These are phyloP conservation scores for Hemiscyllium ocellatum DNA, from an alignment of 2,113 vertebrate species.

Conservation along the genomic window DNA sequence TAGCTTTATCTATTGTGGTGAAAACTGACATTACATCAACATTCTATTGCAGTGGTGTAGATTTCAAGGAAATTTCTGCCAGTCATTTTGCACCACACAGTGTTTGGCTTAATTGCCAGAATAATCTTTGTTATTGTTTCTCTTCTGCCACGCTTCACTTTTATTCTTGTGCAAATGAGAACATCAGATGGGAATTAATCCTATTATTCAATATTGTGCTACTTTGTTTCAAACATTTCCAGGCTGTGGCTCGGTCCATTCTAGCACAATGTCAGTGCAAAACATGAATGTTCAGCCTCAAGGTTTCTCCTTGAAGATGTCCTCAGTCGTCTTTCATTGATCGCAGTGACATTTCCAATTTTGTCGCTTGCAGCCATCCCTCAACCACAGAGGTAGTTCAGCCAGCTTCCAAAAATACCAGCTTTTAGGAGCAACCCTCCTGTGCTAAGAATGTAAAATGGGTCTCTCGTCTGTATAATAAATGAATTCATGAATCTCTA, in stretches of 20 bases:
- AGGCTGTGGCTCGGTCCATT: conserved; percentile 18
- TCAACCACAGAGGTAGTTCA: conserved; percentile 67
- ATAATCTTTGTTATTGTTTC: neutral
- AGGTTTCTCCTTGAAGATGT: conserved; percentile 64
- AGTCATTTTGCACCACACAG: neutral
- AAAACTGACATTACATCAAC: neutral
- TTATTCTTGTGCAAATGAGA: neutral
- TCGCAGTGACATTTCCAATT: conserved; percentile 59
- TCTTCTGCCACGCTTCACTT: neutral
- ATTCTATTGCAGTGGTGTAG: neutral
- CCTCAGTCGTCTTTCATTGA: conserved; percentile 52
- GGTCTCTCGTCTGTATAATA: conserved; percentile 59
- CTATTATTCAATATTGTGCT: neutral
- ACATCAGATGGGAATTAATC: neutral
- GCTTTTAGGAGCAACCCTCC: conserved; percentile 59
- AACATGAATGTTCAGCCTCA: conserved; percentile 55
- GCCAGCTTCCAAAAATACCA: conserved; percentile 70
- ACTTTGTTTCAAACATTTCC: conserved; percentile 16
- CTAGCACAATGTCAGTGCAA: conserved; percentile 1
- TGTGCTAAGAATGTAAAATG: conserved; percentile 60
- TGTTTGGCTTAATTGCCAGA: neutral
- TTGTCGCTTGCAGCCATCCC: conserved; percentile 65
- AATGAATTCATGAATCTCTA: conserved; percentile 69
- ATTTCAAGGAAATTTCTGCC: neutral
- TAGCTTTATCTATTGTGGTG: neutral